Percentiles rank a stretch among this genome's conserved stretches.
Evolutionary conservation across 2,888 invertebrate genomes (phyloP).

Genomic region (Andrena chrysosceles): DNA sequence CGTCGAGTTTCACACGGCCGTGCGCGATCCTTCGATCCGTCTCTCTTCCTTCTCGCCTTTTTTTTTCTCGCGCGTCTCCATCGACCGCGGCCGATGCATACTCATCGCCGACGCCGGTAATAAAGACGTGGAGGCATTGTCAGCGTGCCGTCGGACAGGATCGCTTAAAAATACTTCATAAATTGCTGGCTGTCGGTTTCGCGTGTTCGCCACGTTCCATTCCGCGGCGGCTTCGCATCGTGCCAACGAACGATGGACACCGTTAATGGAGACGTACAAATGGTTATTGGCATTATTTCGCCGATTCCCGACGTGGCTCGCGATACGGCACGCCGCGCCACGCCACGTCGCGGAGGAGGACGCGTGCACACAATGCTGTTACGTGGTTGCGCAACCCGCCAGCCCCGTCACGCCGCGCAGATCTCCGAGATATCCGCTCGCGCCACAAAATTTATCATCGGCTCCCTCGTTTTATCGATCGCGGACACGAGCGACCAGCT

Average conservation of each 20-base stretch:
- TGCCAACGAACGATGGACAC: conserved; percentile 33
- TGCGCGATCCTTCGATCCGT: conserved; percentile 14
- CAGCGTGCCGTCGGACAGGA: conserved; percentile 6
- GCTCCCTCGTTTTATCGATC: conserved; percentile 53
- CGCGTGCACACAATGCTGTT: conserved; percentile 37
- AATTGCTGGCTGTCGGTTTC: conserved; percentile 51
- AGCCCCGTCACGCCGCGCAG: conserved; percentile 25
- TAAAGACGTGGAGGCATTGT: conserved; percentile 40
- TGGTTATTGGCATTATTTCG: conserved; percentile 55
- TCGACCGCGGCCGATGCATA: conserved; percentile 31
- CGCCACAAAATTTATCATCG: conserved; percentile 62
- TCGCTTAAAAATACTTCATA: conserved; percentile 49
- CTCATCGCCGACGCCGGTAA: conserved; percentile 35
- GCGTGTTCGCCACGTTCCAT: conserved; percentile 53
- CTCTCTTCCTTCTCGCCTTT: neutral
- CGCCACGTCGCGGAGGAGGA: conserved; percentile 30
- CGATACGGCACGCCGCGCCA: conserved; percentile 30
- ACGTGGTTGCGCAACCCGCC: conserved; percentile 41
- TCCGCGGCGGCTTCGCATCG: conserved; percentile 45
- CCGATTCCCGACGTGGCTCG: conserved; percentile 26
- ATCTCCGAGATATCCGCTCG: conserved; percentile 42
- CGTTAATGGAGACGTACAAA: conserved; percentile 64
- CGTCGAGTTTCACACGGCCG: conserved; percentile 42
- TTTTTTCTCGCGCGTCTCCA: neutral
- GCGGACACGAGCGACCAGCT: conserved; percentile 20